Percentiles rank a stretch among this genome's conserved stretches.
Evolutionary conservation across 2,797 vertebrate species (phyloP).

Genomic region (Hypotaenidia philippensis): DNA sequence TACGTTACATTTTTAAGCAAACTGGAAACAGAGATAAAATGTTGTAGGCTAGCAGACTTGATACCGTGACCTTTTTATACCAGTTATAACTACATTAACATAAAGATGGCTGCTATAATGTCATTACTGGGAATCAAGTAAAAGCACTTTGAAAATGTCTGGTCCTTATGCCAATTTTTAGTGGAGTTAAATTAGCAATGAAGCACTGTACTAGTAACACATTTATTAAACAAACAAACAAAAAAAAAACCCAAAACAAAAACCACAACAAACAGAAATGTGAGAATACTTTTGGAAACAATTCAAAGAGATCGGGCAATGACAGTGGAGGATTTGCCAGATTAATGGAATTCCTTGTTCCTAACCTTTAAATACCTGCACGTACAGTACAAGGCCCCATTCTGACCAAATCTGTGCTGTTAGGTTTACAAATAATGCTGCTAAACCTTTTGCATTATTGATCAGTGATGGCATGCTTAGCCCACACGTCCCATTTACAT

Average conservation of each 20-base stretch:
- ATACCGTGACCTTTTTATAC: conserved; percentile 27
- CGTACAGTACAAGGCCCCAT: background rate
- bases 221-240: background rate
- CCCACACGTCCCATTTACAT: background rate
- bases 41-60: background rate
- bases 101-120: conserved; percentile 16
- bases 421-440: conserved; percentile 41
- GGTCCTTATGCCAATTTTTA: background rate
- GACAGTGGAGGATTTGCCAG: conserved; percentile 33
- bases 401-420: conserved; percentile 17
- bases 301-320: conserved; percentile 20
- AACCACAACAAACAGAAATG: background rate
- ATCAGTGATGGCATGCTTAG: conserved; percentile 27
- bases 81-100: background rate
- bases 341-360: conserved; percentile 36
- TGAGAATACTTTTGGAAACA: conserved; percentile 22
- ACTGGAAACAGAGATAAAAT: conserved; percentile 66
- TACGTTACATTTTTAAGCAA: conserved; percentile 44
- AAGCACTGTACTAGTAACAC: background rate
- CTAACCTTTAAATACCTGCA: background rate
- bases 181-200: conserved; percentile 15
- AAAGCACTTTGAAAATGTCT: background rate
- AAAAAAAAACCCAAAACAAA: background rate
- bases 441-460: conserved; percentile 61
- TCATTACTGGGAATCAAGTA: conserved; percentile 6